Conservation (phyloP, 1,140 invertebrate genomes). For the Ephestia elutella region DNA sequence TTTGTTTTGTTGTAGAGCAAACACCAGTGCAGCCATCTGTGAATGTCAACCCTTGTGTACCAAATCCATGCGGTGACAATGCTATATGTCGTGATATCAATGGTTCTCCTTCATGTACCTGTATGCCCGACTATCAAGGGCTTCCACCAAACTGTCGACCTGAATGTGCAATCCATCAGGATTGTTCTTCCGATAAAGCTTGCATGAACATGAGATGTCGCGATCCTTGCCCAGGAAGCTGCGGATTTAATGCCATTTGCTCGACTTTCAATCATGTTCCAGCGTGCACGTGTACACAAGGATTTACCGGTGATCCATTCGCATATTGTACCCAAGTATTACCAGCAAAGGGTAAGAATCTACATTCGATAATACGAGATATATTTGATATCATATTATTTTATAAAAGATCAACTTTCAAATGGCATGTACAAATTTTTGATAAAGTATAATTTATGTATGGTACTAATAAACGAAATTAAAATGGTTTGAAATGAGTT, state of each 20-base stretch:
- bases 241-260: conserved; percentile 77
- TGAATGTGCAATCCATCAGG: conserved; percentile 80
- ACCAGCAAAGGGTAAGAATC: conserved; percentile 73
- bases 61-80: conserved; percentile 80
- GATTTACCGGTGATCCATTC: conserved; percentile 80
- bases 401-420: not conserved
- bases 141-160: conserved; percentile 79
- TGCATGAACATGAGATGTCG: conserved; percentile 79
- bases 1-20: conserved; percentile 56
- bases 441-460: too few relatives aligned
- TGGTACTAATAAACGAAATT: too few relatives aligned
- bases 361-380: not conserved
- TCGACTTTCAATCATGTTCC: conserved; percentile 78
- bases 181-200: conserved; percentile 78
- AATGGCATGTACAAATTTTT: too few relatives aligned
- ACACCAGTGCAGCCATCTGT: conserved; percentile 54
- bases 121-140: conserved; percentile 77
- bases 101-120: conserved; percentile 76
- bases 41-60: conserved; percentile 72
- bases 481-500: not conserved
- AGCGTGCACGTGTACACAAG: conserved; percentile 78
- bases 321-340: conserved; percentile 67
- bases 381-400: conserved; percentile 3
- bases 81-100: conserved; percentile 77
- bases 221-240: conserved; percentile 81